Conservation (phyloP, 2,888 invertebrate species). For the Anorthoa munda region DNA sequence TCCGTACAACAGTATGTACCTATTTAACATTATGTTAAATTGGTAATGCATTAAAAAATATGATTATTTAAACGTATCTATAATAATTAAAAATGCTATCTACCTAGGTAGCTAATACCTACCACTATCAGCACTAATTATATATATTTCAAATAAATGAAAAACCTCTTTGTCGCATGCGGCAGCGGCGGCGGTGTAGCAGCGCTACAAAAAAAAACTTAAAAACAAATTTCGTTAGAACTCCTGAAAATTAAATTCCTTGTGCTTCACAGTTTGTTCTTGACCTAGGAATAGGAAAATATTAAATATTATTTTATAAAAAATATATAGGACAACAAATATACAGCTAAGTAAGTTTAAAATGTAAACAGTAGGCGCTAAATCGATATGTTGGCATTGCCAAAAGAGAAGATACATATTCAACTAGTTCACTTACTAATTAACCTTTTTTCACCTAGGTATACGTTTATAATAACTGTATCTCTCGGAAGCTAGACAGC, state of each 20-base stretch:
- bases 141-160: not conserved
- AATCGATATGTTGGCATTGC: too few species aligned
- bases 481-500: conserved; percentile 22
- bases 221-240: not conserved
- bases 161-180: not conserved
- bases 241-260: not conserved
- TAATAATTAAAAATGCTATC: not conserved
- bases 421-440: not conserved
- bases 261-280: too few species aligned
- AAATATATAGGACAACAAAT: not conserved
- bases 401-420: not conserved
- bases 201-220: not conserved
- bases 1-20: not conserved
- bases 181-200: not conserved
- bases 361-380: not conserved
- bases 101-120: not conserved
- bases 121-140: not conserved
- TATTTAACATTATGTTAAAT: not conserved
- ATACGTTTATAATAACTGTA: conserved; percentile 4
- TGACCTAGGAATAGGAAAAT: too few species aligned
- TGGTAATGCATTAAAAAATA: not conserved
- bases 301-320: not conserved
- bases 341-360: not conserved
- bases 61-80: not conserved
- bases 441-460: not conserved